Conservation (phyloP, 2,888 invertebrate species). For the Deladenus siricidicola region DNA sequence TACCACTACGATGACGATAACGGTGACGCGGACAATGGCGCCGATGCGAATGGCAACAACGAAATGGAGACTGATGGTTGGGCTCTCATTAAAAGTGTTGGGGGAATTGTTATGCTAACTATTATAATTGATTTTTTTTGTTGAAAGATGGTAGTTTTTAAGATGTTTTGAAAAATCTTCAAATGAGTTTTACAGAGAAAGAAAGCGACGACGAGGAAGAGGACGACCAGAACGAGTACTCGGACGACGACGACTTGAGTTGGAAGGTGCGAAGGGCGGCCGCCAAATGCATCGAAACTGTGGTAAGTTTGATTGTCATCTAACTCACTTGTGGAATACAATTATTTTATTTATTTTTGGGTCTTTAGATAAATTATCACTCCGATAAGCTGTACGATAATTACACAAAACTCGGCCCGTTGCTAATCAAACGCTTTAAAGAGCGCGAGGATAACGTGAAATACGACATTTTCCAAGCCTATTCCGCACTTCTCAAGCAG, state of each 20-base stretch:
- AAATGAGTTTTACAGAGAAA: too few species aligned
- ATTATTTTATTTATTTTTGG: conserved; percentile 4
- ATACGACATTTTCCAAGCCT: conserved; percentile 80
- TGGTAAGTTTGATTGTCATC: conserved; percentile 61
- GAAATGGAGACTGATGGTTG: conserved; percentile 26
- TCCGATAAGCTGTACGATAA: conserved; percentile 66
- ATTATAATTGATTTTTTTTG: too few species aligned
- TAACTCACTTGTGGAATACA: neutral
- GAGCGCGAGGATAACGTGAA: conserved; percentile 86
- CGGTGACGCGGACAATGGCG: conserved; percentile 28
- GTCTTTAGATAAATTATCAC: conserved; percentile 67
- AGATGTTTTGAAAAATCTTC: too few species aligned
- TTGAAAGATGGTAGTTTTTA: too few species aligned
- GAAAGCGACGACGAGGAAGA: conserved; percentile 60
- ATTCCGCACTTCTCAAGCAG: conserved; percentile 80
- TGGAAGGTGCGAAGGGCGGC: conserved; percentile 83
- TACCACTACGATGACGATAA: conserved; percentile 78
- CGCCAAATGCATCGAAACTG: conserved; percentile 91
- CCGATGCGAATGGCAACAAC: conserved; percentile 30
- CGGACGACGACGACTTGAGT: conserved; percentile 98
- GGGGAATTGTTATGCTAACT: too few species aligned
- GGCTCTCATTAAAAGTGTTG: too few species aligned
- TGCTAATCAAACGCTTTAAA: conserved; percentile 71
- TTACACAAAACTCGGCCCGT: conserved; percentile 67
- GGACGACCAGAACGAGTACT: conserved; percentile 80